phyloP scores from a whole-genome alignment of 2,113 vertebrate genomes.

The Apteryx owenii region DNA sequence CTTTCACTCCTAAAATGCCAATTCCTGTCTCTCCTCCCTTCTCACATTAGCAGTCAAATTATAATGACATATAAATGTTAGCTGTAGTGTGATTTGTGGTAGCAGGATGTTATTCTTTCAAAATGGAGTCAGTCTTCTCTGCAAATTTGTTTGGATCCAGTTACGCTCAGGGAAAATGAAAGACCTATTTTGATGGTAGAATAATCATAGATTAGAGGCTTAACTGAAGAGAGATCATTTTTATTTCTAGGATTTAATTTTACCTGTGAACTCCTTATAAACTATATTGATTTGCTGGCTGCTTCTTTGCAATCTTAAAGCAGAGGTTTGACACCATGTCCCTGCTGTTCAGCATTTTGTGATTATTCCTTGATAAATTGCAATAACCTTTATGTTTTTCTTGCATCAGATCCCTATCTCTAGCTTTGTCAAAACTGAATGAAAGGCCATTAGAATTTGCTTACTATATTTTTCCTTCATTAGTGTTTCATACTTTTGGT shows the following conservation, averaged over 20 bases:
- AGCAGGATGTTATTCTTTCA: background rate
- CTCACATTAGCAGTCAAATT: background rate
- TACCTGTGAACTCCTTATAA: conserved; percentile 4
- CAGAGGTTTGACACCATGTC: background rate
- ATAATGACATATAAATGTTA: background rate
- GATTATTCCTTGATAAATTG: background rate
- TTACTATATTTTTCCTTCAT: background rate
- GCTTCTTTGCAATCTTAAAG: background rate
- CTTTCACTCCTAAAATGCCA: background rate
- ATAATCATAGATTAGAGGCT: background rate
- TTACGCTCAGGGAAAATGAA: background rate
- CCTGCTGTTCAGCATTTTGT: background rate
- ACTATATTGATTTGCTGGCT: background rate
- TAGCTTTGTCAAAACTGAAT: background rate
- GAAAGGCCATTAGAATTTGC: background rate
- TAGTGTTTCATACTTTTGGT: background rate
- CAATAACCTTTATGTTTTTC: background rate
- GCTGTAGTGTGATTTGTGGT: background rate
- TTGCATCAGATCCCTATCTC: background rate
- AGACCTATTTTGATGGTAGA: background rate
- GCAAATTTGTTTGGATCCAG: background rate
- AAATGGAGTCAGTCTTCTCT: background rate
- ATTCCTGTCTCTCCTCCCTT: background rate
- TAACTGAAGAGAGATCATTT: background rate
- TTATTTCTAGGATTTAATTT: background rate